Conservation (phyloP, 2,797 vertebrate species). For the Eleutherodactylus coqui region DNA sequence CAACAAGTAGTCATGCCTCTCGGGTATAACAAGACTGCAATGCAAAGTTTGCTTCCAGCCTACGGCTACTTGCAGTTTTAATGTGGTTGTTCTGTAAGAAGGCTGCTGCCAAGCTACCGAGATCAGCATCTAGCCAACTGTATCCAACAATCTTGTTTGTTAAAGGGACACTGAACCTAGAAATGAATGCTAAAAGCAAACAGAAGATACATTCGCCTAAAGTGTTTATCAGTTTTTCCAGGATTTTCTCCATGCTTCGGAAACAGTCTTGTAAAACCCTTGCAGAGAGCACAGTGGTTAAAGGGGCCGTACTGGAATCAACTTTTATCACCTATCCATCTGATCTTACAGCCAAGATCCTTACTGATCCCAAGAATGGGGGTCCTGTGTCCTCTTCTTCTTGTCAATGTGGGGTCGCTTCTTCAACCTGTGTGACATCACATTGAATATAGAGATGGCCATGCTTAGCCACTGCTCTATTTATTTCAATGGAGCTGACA, state of each 20-base stretch:
- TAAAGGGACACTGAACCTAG: not conserved
- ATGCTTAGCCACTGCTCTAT: too few species aligned
- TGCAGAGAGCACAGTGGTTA: not conserved
- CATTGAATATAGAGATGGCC: too few species aligned
- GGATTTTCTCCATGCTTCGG: not conserved
- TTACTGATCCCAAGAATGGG: too few species aligned
- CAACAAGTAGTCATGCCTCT: constrained; percentile 9
- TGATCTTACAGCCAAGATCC: too few species aligned
- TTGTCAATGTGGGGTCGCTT: too few species aligned
- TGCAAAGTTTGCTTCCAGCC: constrained; percentile 4
- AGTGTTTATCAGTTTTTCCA: not conserved
- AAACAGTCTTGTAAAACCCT: not conserved
- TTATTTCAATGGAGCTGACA: too few species aligned
- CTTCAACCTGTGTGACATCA: too few species aligned
- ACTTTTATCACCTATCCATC: too few species aligned
- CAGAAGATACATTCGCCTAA: not conserved
- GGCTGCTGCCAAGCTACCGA: not conserved
- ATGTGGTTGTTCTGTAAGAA: not conserved
- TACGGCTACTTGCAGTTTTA: constrained; percentile 14
- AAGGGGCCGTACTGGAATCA: too few species aligned
- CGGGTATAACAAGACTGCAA: not conserved
- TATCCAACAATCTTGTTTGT: not conserved
- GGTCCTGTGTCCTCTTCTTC: too few species aligned
- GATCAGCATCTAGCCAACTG: not conserved
- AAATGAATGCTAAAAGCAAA: not conserved